Percentiles rank a stretch among this genome's conserved stretches.
phyloP scores from a whole-genome alignment of 1,140 invertebrate genomes.

The Apis florea region DNA sequence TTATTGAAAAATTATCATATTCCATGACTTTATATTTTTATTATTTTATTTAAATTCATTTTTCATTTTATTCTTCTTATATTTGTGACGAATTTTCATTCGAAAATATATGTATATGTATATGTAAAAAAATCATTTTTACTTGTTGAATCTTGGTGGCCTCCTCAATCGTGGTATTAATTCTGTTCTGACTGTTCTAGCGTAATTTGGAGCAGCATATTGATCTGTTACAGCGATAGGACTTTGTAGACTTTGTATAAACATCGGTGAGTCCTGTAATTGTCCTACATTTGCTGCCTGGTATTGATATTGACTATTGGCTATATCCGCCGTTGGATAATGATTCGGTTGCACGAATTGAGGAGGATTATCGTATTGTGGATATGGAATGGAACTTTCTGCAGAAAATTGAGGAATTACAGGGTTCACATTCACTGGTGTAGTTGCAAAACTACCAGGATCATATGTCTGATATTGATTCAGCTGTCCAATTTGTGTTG shows the following conservation, averaged over 20 bases:
- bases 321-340: conserved; percentile 65
- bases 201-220: conserved; percentile 70
- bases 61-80: not conserved
- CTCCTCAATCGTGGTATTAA: conserved; percentile 68
- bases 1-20: conserved; percentile 1
- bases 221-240: conserved; percentile 72
- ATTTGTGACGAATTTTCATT: not conserved
- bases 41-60: not conserved
- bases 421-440: conserved; percentile 67
- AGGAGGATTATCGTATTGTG: conserved; percentile 68
- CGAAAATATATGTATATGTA: not conserved
- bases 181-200: conserved; percentile 69
- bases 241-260: conserved; percentile 69
- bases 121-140: conserved; percentile 33
- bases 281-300: conserved; percentile 66
- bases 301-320: conserved; percentile 68
- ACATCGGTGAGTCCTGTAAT: conserved; percentile 70
- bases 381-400: conserved; percentile 68
- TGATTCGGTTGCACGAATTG: conserved; percentile 70
- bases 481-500: conserved; percentile 64
- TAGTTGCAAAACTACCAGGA: conserved; percentile 63
- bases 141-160: conserved; percentile 71
- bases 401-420: conserved; percentile 70
- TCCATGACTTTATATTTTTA: not conserved
- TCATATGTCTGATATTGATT: conserved; percentile 73